Evolutionary conservation across 2,113 vertebrate species (phyloP).

Genomic region (Eira barbara): DNA sequence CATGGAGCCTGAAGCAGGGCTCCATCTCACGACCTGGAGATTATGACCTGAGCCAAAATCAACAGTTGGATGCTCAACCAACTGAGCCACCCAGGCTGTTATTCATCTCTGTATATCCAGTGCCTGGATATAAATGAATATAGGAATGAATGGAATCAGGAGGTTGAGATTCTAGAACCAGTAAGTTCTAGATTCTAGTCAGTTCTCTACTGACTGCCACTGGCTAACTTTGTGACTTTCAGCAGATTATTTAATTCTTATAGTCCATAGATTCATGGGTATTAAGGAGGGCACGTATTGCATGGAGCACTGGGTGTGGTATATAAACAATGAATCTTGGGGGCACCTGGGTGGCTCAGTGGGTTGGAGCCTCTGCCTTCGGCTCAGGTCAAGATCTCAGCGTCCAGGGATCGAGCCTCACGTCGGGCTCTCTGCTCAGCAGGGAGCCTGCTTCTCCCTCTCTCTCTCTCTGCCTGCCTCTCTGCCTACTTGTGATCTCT

Average conservation of each 20-base stretch:
- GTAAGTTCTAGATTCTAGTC: neutral
- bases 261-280: neutral
- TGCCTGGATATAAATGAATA: neutral
- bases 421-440: no score
- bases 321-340: no score
- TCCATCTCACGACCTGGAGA: neutral
- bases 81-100: neutral
- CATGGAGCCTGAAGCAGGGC: no score
- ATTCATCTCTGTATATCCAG: neutral
- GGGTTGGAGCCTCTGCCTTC: no score
- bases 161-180: neutral
- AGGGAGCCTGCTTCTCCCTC: no score
- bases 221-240: constrained; percentile 15
- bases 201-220: neutral
- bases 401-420: no score
- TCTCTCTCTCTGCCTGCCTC: no score
- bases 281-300: no score
- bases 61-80: neutral
- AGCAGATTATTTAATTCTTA: neutral
- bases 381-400: no score
- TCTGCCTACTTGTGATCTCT: no score
- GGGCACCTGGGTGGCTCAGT: no score
- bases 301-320: no score
- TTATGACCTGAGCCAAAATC: neutral
- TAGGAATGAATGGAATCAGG: neutral